Evolutionary conservation across 2,888 invertebrate genomes (phyloP).

Genomic region (Pteria penguin): DNA sequence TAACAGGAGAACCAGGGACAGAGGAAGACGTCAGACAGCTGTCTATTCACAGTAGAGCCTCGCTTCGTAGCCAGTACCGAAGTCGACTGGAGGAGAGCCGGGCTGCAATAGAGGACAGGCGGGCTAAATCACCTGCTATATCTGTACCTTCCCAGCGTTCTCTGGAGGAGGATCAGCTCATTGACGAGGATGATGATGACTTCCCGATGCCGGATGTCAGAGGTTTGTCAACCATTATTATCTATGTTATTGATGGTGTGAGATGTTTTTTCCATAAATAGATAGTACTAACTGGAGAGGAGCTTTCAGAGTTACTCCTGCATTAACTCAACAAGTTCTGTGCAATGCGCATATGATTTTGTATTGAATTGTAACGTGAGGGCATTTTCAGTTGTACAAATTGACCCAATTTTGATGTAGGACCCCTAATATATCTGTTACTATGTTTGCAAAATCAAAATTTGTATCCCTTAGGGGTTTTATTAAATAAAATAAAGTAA

Average conservation of each 20-base stretch:
- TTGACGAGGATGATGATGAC: constrained; percentile 73
- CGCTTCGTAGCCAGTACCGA: constrained; percentile 68
- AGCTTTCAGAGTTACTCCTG: too few species aligned
- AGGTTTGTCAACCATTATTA: constrained; percentile 42
- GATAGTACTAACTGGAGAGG: too few species aligned
- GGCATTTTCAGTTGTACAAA: too few species aligned
- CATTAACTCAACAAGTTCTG: too few species aligned
- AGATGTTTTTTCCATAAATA: neutral
- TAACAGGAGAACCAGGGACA: constrained; percentile 38
- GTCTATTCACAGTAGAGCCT: constrained; percentile 69
- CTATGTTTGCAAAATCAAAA: too few species aligned
- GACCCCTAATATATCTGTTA: too few species aligned
- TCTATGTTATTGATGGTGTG: too few species aligned
- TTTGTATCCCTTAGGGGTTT: too few species aligned
- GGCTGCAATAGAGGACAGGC: constrained; percentile 66
- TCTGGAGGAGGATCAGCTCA: constrained; percentile 64
- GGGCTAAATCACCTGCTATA: constrained; percentile 71
- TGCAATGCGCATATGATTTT: too few species aligned
- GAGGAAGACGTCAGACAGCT: constrained; percentile 62
- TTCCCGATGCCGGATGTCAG: constrained; percentile 61
- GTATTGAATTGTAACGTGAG: too few species aligned
- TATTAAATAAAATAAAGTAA: too few species aligned
- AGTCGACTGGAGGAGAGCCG: constrained; percentile 65
- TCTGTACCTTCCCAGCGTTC: constrained; percentile 65
- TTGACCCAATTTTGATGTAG: too few species aligned